Conservation (phyloP, 2,113 vertebrate species). For the Myrmecophaga tridactyla region DNA sequence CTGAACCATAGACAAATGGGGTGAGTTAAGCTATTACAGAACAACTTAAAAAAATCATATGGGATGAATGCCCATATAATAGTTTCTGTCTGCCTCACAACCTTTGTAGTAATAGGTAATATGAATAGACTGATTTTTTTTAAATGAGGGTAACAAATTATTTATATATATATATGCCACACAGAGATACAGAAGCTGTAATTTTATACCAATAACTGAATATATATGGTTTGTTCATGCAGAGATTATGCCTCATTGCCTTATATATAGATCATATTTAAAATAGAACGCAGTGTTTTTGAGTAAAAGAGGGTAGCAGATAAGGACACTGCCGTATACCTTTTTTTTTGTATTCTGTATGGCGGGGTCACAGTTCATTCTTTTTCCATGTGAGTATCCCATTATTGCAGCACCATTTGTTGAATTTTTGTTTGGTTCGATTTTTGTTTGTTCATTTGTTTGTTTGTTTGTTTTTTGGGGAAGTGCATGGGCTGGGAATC, state of each 20-base stretch:
- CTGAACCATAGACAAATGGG: background rate
- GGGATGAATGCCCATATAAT: background rate
- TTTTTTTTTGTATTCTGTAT: no score
- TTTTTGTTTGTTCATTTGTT: no score
- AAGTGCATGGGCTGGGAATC: no score
- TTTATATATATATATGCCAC: background rate
- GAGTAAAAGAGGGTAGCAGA: background rate
- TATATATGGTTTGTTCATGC: background rate
- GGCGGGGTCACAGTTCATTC: no score
- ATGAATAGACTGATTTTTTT: background rate
- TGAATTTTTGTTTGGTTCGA: no score
- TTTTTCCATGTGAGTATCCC: no score
- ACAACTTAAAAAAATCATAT: background rate
- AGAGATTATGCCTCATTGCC: background rate
- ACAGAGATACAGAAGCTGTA: background rate
- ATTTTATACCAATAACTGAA: background rate
- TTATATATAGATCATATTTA: constrained; percentile 20
- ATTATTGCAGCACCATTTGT: no score
- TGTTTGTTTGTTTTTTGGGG: no score
- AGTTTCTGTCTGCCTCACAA: background rate
- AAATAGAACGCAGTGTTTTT: constrained; percentile 23
- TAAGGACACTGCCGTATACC: background rate
- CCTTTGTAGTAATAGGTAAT: background rate
- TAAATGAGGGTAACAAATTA: background rate
- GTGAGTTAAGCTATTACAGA: background rate